Evolutionary conservation across 2,797 vertebrate species (phyloP).

Genomic region (Anguilla anguilla): DNA sequence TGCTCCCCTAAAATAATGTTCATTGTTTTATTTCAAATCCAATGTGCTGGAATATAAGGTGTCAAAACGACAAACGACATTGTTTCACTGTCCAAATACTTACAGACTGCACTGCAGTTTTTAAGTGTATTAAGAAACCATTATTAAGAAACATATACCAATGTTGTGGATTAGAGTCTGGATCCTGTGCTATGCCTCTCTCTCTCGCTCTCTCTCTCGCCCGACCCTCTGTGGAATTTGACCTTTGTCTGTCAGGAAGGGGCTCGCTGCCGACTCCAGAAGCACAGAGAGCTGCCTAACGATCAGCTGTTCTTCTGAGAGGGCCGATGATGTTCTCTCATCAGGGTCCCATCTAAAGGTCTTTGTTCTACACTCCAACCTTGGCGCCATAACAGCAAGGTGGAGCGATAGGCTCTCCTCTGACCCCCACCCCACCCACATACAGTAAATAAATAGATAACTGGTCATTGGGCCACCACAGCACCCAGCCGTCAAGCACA

Average conservation of each 20-base stretch:
- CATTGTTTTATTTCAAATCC: too few relatives aligned
- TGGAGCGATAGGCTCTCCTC: conserved; percentile 56
- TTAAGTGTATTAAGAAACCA: background rate
- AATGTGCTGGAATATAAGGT: too few relatives aligned
- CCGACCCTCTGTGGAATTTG: conserved; percentile 71
- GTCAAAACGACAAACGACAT: too few relatives aligned
- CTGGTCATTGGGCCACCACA: background rate
- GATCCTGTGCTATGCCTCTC: background rate
- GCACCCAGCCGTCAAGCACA: background rate
- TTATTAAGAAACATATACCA: background rate
- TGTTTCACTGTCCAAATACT: too few relatives aligned
- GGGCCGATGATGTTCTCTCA: conserved; percentile 89
- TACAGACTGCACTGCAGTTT: background rate
- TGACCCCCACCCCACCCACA: conserved; percentile 50
- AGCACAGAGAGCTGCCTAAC: conserved; percentile 81
- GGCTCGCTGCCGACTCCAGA: conserved; percentile 77
- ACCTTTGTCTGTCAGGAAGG: conserved; percentile 79
- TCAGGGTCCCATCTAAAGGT: conserved; percentile 91
- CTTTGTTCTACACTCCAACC: conserved; percentile 88
- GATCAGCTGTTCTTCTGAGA: conserved; percentile 85
- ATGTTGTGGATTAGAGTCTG: background rate
- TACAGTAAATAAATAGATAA: conserved; percentile 12
- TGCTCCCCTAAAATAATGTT: too few relatives aligned
- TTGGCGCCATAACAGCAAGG: conserved; percentile 75
- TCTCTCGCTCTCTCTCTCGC: conserved; percentile 50